Evolutionary conservation across 2,888 invertebrate species (phyloP).

Genomic region (Anticlea derivata): DNA sequence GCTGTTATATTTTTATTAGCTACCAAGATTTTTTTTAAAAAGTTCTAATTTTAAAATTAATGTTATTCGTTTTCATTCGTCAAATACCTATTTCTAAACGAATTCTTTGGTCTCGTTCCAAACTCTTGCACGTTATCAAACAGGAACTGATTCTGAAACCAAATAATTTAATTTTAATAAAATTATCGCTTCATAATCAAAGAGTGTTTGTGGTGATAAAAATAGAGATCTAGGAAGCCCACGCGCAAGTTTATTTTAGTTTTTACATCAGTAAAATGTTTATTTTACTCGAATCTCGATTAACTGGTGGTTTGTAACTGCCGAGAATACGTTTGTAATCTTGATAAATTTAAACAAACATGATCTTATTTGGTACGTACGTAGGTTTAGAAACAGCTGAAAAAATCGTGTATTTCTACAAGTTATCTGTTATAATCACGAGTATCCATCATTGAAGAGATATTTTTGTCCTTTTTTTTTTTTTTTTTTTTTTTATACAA

Average conservation of each 20-base stretch:
- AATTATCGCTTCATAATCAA: conserved; percentile 30
- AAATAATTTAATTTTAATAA: conserved; percentile 25
- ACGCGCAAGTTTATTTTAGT: conserved; percentile 29
- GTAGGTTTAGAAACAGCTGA: background rate
- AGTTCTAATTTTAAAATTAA: conserved; percentile 24
- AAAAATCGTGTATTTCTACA: background rate
- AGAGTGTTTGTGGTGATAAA: conserved; percentile 20
- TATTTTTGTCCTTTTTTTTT: background rate
- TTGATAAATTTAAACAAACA: background rate
- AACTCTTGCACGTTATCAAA: conserved; percentile 11
- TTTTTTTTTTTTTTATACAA: no score
- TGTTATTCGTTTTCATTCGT: conserved; percentile 18
- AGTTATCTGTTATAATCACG: no score
- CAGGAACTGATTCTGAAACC: conserved; percentile 34
- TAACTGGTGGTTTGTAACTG: conserved; percentile 12
- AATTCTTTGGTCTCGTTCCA: conserved; percentile 20
- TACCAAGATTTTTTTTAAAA: no score
- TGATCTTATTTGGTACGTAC: background rate
- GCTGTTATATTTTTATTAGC: conserved; percentile 4
- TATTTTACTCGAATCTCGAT: conserved; percentile 19
- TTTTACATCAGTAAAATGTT: conserved; percentile 23
- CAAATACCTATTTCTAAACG: conserved; percentile 13
- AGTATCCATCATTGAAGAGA: no score
- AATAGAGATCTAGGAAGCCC: conserved; percentile 21
- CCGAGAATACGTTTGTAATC: conserved; percentile 8